These are phyloP conservation scores for Aurelia aurita complex sp. Pacific DNA, from an alignment of 30 jellyfish, hydroid and myxozoan species.

Conservation along the genomic window DNA sequence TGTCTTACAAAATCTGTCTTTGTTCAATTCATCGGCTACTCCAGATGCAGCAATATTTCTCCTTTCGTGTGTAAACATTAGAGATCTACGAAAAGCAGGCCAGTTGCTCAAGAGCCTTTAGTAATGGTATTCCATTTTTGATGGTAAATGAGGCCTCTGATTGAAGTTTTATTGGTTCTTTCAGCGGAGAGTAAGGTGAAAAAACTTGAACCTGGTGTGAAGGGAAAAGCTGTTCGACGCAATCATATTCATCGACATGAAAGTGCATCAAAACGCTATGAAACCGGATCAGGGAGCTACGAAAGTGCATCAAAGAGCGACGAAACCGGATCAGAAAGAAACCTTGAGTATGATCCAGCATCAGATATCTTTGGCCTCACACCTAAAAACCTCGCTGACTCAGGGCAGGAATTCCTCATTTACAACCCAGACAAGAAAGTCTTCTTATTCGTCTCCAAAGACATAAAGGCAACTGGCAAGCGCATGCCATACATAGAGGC, in stretches of 20 bases:
- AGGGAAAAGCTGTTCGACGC: neutral
- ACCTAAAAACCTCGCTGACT: constrained; percentile 31
- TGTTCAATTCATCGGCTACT: too few species aligned
- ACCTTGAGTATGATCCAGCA: constrained; percentile 9
- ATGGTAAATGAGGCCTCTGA: too few species aligned
- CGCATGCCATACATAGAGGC: constrained; percentile 32
- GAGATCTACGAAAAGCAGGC: too few species aligned
- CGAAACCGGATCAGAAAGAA: constrained; percentile 7
- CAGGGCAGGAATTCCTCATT: constrained; percentile 20
- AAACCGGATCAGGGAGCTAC: neutral
- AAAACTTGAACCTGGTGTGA: too few species aligned
- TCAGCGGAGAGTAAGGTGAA: too few species aligned
- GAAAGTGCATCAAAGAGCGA: neutral
- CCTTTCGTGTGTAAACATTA: too few species aligned
- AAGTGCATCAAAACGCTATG: neutral
- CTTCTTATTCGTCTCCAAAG: constrained; percentile 31
- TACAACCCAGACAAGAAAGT: constrained; percentile 29
- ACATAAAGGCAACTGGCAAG: constrained; percentile 26
- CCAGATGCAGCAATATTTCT: too few species aligned
- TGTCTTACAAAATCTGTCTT: too few species aligned
- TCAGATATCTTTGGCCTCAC: constrained; percentile 25
- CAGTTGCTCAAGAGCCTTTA: too few species aligned
- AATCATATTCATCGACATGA: neutral
- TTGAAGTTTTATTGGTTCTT: too few species aligned
- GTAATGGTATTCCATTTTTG: too few species aligned